Evolutionary conservation across 1,140 invertebrate genomes (phyloP).

Genomic region (Lepidurus couesii): DNA sequence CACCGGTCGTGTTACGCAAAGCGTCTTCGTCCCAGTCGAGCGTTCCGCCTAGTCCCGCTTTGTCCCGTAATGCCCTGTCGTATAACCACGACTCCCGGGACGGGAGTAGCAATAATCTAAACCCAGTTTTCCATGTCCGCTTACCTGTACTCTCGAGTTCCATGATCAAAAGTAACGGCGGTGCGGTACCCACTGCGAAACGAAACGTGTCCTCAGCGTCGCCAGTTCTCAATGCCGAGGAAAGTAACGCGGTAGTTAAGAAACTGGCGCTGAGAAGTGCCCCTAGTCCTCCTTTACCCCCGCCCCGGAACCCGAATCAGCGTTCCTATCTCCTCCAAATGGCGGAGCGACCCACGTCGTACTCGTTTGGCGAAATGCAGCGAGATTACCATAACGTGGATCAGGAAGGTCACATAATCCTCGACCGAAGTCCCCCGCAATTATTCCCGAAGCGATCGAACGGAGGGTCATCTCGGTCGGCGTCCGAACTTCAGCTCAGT

Average conservation of each 20-base stretch:
- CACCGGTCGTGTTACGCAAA: conserved; percentile 37
- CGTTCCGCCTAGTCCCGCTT: conserved; percentile 30
- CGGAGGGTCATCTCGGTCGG: neutral
- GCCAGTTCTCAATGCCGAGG: neutral
- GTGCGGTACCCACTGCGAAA: neutral
- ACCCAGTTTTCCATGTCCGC: neutral
- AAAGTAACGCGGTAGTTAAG: conserved; percentile 43
- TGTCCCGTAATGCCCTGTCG: neutral
- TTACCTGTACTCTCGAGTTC: neutral
- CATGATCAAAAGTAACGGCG: neutral
- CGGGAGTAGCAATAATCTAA: neutral
- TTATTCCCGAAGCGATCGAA: neutral
- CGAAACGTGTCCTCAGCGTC: neutral
- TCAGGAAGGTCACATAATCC: conserved; percentile 16
- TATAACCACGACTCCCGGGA: conserved; percentile 2
- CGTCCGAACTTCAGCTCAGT: conserved; percentile 27
- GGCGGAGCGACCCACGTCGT: conserved; percentile 37
- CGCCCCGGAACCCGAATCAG: conserved; percentile 37
- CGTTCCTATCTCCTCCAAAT: conserved; percentile 37
- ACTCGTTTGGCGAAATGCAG: conserved; percentile 38
- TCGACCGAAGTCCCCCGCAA: neutral
- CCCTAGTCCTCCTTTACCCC: conserved; percentile 38
- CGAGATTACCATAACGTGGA: conserved; percentile 36
- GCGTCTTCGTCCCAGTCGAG: conserved; percentile 40
- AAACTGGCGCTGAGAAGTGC: conserved; percentile 57